Base-by-base conservation (phyloP, 2,797 vertebrate genomes). In the Sebastes oblongus region DNA sequence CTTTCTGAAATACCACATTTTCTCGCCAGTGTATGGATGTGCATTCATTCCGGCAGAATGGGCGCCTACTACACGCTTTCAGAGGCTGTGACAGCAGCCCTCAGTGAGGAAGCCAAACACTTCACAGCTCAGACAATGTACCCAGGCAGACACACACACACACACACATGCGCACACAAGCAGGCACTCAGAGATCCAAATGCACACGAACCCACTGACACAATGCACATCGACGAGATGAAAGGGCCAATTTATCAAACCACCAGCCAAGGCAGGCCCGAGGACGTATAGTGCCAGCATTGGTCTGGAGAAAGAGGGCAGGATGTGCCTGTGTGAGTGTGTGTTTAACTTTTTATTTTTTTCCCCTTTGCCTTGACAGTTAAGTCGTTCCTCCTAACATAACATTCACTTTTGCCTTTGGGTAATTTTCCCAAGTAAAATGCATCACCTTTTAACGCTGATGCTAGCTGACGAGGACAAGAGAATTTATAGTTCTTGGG, bases 191-290 rank as follows among this genome's bases (percentile, higher is more conserved):
- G 71, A 83, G 69, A 85, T 83, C 77, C 80, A 67, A 80, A 88
- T 70, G 76, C 86, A 82, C 87, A 88, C 76, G 7, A 88, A 88
- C 77, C 67, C 69, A 82, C 82, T 91, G 92, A 93, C 92, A 94
- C 94, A 94, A 94, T 94, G 88, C 87, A 86, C 93, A 93, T 89
- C 61, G 90, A 94, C 87, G 83, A 90, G 89, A 93, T 90, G 89
- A 94, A 93, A 92, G 90, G 92, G 87, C 90, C 92, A 94, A 94
- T 94, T 95, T 93, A 94, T 94, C 93, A 93, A 93, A 93, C 92
- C 88, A 92, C 86, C 92, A 92, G 86, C 86, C 81, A 70, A 91
- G 89, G 82, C 90, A 77, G 84, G 88, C 89, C 86, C 54, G 88
- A 90, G 91, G 93, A 94, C 65, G 77, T 87, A 77, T 79, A 89